These are phyloP conservation scores for Pseudomyrmex cubaensis DNA, from an alignment of 1,140 invertebrate genomes.

Conservation along the genomic window DNA sequence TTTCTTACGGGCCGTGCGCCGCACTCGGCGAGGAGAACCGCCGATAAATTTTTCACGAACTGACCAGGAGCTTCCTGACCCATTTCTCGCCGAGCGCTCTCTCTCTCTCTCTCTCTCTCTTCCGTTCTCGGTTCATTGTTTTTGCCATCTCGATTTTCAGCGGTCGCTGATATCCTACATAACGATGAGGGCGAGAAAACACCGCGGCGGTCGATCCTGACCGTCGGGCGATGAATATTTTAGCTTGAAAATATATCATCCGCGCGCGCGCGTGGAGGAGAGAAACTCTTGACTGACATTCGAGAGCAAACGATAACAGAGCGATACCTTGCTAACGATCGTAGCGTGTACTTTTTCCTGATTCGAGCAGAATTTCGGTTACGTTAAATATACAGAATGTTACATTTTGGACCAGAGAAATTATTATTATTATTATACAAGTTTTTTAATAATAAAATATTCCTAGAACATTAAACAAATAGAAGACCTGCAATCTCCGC, in stretches of 20 bases:
- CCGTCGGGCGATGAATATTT: constrained; percentile 47
- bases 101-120: too few species aligned
- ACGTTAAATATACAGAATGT: too few species aligned
- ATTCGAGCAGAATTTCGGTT: background rate
- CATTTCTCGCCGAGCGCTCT: background rate
- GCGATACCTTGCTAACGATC: background rate
- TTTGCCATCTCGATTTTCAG: constrained; percentile 28
- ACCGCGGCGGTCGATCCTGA: background rate
- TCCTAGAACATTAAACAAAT: background rate
- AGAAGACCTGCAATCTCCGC: background rate
- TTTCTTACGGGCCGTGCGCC: constrained; percentile 32
- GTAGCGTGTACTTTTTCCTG: background rate
- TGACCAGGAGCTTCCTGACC: constrained; percentile 24
- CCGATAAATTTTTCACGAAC: constrained; percentile 61
- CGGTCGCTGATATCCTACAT: constrained; percentile 12
- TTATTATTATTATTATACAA: too few species aligned
- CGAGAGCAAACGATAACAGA: background rate
- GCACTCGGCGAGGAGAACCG: constrained; percentile 10
- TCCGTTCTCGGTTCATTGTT: constrained; percentile 4
- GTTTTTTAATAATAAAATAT: too few species aligned
- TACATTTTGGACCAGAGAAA: background rate
- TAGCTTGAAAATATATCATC: constrained; percentile 9
- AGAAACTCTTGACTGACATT: constrained; percentile 10
- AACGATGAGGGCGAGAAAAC: constrained; percentile 17
- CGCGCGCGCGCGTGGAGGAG: too few species aligned